These are phyloP conservation scores for Drosophila carrolli DNA, from an alignment of 1,140 invertebrate species.

Conservation along the genomic window DNA sequence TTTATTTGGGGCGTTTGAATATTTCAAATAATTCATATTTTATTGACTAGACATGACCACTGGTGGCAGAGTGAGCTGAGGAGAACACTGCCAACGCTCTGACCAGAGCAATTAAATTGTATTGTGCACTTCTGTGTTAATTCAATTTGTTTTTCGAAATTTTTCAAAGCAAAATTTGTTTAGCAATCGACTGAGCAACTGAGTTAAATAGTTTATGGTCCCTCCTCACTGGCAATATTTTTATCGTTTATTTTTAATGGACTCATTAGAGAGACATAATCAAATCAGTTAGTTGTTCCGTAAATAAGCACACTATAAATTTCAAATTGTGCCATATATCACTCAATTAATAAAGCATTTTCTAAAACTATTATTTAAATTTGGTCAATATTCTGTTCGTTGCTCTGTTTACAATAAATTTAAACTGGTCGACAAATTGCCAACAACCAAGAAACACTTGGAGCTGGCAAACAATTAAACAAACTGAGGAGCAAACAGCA, in stretches of 20 bases:
- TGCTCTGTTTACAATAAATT: slow-evolving; percentile 5
- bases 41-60: slow-evolving; percentile 63
- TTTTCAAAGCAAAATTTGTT: slow-evolving; percentile 45
- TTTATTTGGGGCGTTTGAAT: slow-evolving; percentile 70
- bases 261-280: not conserved
- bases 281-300: slow-evolving; percentile 1
- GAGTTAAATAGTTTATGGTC: slow-evolving; percentile 3
- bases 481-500: slow-evolving; percentile 43
- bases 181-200: slow-evolving; percentile 20
- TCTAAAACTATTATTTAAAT: slow-evolving; percentile 16
- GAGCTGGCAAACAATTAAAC: slow-evolving; percentile 56
- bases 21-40: slow-evolving; percentile 78
- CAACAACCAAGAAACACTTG: slow-evolving; percentile 32
- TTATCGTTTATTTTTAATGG: not conserved
- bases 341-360: slow-evolving; percentile 23
- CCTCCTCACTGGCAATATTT: not conserved
- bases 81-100: slow-evolving; percentile 6
- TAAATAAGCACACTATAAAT: slow-evolving; percentile 4
- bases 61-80: slow-evolving; percentile 2
- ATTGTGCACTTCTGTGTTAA: slow-evolving; percentile 53
- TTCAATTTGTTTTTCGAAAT: slow-evolving; percentile 60
- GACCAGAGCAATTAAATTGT: slow-evolving; percentile 57
- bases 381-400: not conserved
- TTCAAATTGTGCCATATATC: not conserved
- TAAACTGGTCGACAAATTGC: slow-evolving; percentile 14